phyloP scores from a whole-genome alignment of 2,888 invertebrate genomes.

The Plebejus melissa region DNA sequence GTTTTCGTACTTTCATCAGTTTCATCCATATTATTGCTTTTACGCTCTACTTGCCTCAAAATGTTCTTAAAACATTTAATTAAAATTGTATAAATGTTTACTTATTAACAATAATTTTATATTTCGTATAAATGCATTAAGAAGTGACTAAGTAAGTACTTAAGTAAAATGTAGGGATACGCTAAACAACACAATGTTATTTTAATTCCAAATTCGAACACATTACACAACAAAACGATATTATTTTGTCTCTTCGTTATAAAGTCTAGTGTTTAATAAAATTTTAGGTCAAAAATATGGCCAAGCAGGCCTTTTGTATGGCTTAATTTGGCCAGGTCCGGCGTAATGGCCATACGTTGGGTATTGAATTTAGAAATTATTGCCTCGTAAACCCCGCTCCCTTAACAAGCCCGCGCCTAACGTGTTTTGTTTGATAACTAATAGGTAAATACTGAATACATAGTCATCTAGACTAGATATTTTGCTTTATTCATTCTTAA shows the following conservation, averaged over 20 bases:
- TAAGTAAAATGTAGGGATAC: too few species aligned
- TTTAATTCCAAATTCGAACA: neutral
- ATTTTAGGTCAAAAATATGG: neutral
- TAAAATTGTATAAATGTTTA: too few species aligned
- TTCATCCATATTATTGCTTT: too few species aligned
- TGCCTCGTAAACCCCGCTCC: constrained; percentile 43
- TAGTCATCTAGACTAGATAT: neutral
- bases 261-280: neutral
- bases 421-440: constrained; percentile 26
- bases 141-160: too few species aligned
- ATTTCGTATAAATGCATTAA: too few species aligned
- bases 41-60: too few species aligned
- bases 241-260: neutral
- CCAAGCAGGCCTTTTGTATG: constrained; percentile 1
- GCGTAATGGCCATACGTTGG: constrained; percentile 41
- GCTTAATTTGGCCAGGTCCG: constrained; percentile 25
- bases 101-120: too few species aligned
- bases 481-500: too few species aligned
- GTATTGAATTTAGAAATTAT: constrained; percentile 62
- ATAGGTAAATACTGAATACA: neutral
- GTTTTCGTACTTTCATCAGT: too few species aligned
- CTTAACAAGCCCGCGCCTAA: constrained; percentile 27
- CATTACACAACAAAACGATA: neutral
- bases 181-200: neutral
- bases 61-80: too few species aligned